These are phyloP conservation scores for Arctopsyche grandis DNA, from an alignment of 1,140 invertebrate species.

Conservation along the genomic window DNA sequence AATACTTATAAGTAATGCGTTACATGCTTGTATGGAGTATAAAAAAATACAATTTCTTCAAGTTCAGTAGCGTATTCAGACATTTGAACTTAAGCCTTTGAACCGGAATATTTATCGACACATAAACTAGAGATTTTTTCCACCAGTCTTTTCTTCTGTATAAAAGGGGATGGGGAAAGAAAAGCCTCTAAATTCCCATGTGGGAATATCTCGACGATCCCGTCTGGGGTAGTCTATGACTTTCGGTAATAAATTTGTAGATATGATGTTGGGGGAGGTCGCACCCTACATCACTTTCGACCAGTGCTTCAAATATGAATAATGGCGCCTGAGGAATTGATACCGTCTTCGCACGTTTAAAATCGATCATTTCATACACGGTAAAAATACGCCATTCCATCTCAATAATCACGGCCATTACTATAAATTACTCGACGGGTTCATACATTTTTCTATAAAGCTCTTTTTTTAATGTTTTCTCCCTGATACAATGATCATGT, in stretches of 20 bases:
- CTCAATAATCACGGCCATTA: too few species aligned
- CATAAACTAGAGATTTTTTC: too few species aligned
- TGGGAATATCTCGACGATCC: background rate
- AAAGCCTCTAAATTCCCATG: background rate
- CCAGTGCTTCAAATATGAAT: background rate
- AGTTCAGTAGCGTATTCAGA: too few species aligned
- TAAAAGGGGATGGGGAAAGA: background rate
- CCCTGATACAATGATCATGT: background rate
- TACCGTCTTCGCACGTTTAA: background rate
- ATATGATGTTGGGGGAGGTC: background rate
- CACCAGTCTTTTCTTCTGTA: too few species aligned
- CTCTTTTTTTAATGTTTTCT: background rate
- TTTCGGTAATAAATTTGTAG: constrained; percentile 8
- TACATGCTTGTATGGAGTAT: too few species aligned
- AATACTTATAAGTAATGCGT: too few species aligned
- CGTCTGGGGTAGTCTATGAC: background rate
- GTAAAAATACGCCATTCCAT: background rate
- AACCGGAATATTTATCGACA: too few species aligned
- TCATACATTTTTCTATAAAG: background rate
- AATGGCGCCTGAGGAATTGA: background rate
- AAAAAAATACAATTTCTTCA: too few species aligned
- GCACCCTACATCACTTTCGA: background rate
- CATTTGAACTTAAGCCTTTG: too few species aligned
- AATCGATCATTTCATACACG: background rate
- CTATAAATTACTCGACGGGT: background rate